These are phyloP conservation scores for Bhutanitis thaidina DNA, from an alignment of 2,888 invertebrate species.

Conservation along the genomic window DNA sequence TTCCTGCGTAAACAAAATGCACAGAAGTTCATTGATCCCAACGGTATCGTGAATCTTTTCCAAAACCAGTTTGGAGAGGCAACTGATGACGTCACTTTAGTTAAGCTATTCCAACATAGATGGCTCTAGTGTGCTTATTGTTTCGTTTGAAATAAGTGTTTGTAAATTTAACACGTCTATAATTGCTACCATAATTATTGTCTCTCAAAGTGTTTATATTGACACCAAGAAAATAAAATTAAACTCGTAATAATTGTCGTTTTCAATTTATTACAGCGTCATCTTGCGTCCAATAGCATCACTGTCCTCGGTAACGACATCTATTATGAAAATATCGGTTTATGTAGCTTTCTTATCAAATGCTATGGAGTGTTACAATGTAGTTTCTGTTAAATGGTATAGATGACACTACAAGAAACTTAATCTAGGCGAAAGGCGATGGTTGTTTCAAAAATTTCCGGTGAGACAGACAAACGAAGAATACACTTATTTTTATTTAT, in stretches of 20 bases:
- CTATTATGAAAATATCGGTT: conserved; percentile 5
- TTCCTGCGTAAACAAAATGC: conserved; percentile 71
- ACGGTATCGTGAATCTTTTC: conserved; percentile 66
- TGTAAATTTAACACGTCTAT: neutral
- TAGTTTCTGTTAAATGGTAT: neutral
- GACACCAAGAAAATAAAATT: neutral
- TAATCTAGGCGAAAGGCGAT: too few relatives aligned
- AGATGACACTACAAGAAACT: neutral
- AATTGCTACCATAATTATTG: too few relatives aligned
- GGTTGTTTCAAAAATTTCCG: too few relatives aligned
- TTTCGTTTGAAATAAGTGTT: too few relatives aligned
- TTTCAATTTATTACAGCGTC: neutral
- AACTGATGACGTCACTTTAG: conserved; percentile 57
- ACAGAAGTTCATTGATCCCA: conserved; percentile 62
- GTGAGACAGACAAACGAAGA: too few relatives aligned
- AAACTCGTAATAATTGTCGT: neutral
- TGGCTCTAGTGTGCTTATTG: conserved; percentile 28
- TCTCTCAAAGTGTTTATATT: too few relatives aligned
- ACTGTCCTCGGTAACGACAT: conserved; percentile 14
- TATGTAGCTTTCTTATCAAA: neutral
- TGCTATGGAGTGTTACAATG: neutral
- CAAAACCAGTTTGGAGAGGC: conserved; percentile 41
- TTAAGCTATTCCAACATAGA: conserved; percentile 45
- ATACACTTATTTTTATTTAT: too few relatives aligned
- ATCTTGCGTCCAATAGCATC: conserved; percentile 6